phyloP scores from a whole-genome alignment of 1,140 invertebrate genomes.

The Drosophila grimshawi region DNA sequence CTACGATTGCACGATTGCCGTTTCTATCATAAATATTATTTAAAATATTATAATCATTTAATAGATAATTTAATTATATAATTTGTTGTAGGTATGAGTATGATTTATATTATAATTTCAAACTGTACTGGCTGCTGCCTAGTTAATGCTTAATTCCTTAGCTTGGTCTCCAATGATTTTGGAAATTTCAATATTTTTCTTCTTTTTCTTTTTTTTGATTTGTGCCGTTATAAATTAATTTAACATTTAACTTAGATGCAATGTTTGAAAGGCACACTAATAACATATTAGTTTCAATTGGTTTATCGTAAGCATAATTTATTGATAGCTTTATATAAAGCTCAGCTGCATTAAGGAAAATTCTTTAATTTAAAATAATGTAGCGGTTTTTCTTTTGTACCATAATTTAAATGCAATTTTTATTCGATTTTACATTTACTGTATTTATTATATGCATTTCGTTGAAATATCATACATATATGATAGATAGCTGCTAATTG shows the following conservation, averaged over 20 bases:
- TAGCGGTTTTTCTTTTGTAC: conserved; percentile 59
- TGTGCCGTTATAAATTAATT: conserved; percentile 42
- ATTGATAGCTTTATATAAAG: conserved; percentile 5
- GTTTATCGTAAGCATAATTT: conserved; percentile 5
- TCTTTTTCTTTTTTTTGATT: conserved; percentile 23
- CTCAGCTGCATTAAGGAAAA: conserved; percentile 38
- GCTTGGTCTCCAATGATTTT: not conserved
- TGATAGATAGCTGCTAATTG: conserved; percentile 32
- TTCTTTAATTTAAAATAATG: conserved; percentile 78
- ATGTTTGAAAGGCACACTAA: conserved; percentile 66
- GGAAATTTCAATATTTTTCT: not conserved
- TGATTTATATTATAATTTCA: conserved; percentile 67
- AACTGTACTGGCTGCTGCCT: conserved; percentile 44
- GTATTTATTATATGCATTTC: conserved; percentile 15
- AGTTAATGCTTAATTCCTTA: conserved; percentile 8
- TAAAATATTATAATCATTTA: conserved; percentile 37
- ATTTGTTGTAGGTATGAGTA: conserved; percentile 56
- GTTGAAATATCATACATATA: conserved; percentile 3
- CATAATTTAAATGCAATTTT: conserved; percentile 80
- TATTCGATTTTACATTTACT: conserved; percentile 38
- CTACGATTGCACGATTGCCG: conserved; percentile 79
- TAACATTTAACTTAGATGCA: conserved; percentile 48
- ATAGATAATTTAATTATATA: conserved; percentile 35
- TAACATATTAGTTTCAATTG: conserved; percentile 46
- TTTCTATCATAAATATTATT: conserved; percentile 55